These are phyloP conservation scores for Marmota monax DNA, from an alignment of 2,113 vertebrate species.

Conservation along the genomic window DNA sequence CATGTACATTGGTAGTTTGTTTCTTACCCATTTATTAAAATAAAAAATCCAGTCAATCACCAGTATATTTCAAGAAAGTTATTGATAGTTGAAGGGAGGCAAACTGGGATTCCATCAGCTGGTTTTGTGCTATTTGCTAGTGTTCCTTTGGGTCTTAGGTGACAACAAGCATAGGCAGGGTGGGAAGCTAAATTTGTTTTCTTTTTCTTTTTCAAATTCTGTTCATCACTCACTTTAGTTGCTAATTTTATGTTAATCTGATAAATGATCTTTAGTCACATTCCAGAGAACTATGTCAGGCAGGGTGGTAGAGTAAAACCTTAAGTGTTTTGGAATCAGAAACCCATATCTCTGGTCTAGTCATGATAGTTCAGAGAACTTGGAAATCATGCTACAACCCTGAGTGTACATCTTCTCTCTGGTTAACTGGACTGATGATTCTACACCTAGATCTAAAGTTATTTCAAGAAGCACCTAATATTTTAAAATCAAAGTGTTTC, in stretches of 20 bases:
- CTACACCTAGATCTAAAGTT: not conserved
- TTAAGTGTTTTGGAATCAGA: not conserved
- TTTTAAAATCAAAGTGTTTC: not conserved
- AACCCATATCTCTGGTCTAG: not conserved
- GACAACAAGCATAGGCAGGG: not conserved
- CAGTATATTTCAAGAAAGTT: not conserved
- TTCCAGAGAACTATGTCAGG: not conserved
- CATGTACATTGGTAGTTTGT: not conserved
- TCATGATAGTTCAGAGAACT: not conserved
- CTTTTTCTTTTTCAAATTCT: not conserved
- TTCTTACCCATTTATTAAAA: not conserved
- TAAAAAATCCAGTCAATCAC: conserved; percentile 7
- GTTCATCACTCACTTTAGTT: not conserved
- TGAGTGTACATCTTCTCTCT: not conserved
- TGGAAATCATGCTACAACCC: not conserved
- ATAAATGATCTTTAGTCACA: not conserved
- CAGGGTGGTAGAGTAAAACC: not conserved
- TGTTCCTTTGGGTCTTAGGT: not conserved
- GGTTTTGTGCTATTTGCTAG: not conserved
- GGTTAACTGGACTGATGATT: not conserved
- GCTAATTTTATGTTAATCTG: not conserved
- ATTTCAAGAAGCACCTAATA: not conserved
- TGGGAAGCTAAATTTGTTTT: not conserved
- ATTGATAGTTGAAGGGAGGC: not conserved
- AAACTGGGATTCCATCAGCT: not conserved